phyloP scores from a whole-genome alignment of 2,888 invertebrate species.

The Sialis lutaria region DNA sequence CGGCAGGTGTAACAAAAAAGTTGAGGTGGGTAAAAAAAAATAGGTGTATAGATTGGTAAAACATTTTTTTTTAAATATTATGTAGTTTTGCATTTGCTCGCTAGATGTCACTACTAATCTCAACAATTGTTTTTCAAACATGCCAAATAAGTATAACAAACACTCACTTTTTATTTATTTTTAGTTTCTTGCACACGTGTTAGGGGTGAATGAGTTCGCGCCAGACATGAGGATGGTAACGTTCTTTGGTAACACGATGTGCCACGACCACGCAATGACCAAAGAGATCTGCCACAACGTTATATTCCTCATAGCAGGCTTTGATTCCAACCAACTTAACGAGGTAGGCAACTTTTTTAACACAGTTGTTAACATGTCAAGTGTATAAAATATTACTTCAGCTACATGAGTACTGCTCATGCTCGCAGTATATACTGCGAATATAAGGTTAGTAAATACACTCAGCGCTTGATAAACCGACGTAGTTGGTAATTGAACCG shows the following conservation, averaged over 20 bases:
- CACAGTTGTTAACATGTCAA: too few species aligned
- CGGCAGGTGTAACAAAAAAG: constrained; percentile 23
- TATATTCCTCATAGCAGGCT: constrained; percentile 36
- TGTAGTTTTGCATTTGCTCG: too few species aligned
- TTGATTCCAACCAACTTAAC: constrained; percentile 31
- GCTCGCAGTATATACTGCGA: too few species aligned
- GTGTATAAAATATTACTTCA: too few species aligned
- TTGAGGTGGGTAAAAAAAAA: constrained; percentile 22
- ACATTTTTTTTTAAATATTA: neutral
- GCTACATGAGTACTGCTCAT: too few species aligned
- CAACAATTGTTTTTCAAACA: too few species aligned
- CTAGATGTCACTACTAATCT: too few species aligned
- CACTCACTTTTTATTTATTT: neutral
- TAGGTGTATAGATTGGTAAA: neutral
- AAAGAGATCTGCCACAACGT: constrained; percentile 34
- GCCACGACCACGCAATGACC: constrained; percentile 21
- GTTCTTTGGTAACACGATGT: constrained; percentile 29
- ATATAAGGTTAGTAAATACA: too few species aligned
- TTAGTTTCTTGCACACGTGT: constrained; percentile 17
- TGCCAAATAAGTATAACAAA: neutral
- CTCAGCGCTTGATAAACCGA: too few species aligned
- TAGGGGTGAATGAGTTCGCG: constrained; percentile 44
- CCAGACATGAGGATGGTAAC: constrained; percentile 35
- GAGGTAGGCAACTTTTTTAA: constrained; percentile 16
- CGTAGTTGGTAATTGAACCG: too few species aligned